Base-by-base conservation (phyloP, 2,113 vertebrate genomes). In the Mionectes macconnelli region DNA sequence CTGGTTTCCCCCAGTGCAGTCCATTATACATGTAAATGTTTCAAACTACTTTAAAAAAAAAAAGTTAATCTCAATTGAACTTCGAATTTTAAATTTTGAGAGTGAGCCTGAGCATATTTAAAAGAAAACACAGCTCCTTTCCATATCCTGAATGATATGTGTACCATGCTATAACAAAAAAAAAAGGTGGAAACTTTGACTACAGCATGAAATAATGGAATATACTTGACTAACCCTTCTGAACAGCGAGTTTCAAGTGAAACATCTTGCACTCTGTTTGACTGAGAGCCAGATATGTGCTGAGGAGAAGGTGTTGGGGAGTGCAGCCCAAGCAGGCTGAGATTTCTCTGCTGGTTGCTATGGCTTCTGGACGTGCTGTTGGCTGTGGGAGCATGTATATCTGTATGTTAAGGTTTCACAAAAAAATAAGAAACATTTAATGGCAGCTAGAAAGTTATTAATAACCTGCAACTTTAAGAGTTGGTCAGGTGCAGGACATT, bases 1-100 rank as follows among this genome's bases (percentile, higher is more conserved):
- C 31, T 25, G 12, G 0, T 42, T 84, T 77, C 63, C 14, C 9
- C 12, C 31, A 6, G 19, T 1, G 1, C 40, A 27, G 9, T 28
- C 40, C 17, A 2, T n/a, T 84, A 20, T 28, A 23, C 4, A 1
- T 14, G 22, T 70, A 53, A 12, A 37, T 0, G 0, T 47, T 45
- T 20, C 4, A 11, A 64, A 13, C 28, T 70, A 8, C 24, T 49
- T 90, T 82, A 12, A 42, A 59, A 76, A 23, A 76, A 23, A 28
- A 25, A n/a, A 22, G 6, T 8, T 55, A 3, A 33, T 64, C 55
- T 87, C 15, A n/a, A 1, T 33, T 92, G 24, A 57, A 40, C 23
- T 20, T 79, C 37, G 37, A 79, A 47, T 70, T 50, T 83, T 50
- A 84, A 90, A 76, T 62, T 75, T 47, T 50, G 42, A 66, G 23